Evolutionary conservation across 92 coral and sea anemone species (phyloP).

Genomic region (Actinostola sp.): DNA sequence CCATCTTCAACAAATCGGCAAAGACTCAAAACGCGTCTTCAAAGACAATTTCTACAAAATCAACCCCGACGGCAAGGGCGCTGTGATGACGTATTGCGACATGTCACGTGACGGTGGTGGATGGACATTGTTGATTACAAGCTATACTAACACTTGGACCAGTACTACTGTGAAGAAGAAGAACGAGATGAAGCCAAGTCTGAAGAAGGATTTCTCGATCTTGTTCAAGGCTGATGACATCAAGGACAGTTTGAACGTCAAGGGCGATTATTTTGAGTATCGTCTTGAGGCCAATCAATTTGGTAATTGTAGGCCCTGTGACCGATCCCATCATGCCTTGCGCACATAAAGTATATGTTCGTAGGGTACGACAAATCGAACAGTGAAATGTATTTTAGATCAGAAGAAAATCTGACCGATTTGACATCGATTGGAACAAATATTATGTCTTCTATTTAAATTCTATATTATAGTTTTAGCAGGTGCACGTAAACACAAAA

Average conservation of each 20-base stretch:
- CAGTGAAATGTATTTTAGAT: too few species aligned
- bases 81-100: conserved; percentile 46
- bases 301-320: too few species aligned
- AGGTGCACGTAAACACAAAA: too few species aligned
- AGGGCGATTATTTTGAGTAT: conserved; percentile 36
- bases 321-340: too few species aligned
- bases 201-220: conserved; percentile 52
- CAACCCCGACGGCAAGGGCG: conserved; percentile 41
- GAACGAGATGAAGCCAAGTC: conserved; percentile 33
- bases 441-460: too few species aligned
- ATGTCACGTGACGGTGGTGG: conserved; percentile 59
- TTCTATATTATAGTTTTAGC: too few species aligned
- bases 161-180: conserved; percentile 15
- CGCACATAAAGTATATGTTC: too few species aligned
- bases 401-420: too few species aligned
- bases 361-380: too few species aligned
- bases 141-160: conserved; percentile 42
- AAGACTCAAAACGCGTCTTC: background rate
- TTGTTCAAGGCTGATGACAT: conserved; percentile 41
- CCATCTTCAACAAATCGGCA: conserved; percentile 32
- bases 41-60: conserved; percentile 37
- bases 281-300: conserved; percentile 29
- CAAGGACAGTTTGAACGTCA: conserved; percentile 30
- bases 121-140: conserved; percentile 43
- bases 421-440: too few species aligned